Conservation (phyloP, 2,797 vertebrate genomes). For the Coregonus sp. region DNA sequence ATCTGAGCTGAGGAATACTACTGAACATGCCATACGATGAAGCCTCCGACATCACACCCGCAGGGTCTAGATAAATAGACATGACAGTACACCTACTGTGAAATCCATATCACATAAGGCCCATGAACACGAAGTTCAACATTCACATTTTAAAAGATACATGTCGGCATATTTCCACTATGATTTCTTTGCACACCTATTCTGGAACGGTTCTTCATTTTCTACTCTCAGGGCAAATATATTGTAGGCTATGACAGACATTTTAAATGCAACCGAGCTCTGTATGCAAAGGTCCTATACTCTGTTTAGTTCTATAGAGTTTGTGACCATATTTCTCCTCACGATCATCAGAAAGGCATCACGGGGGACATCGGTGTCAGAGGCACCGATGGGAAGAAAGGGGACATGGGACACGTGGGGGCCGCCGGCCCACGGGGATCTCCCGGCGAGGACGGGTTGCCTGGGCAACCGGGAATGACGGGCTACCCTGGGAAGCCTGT, state of each 20-base stretch:
- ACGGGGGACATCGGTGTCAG: constrained; percentile 69
- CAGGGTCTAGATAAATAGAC: constrained; percentile 53
- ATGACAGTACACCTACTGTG: background rate
- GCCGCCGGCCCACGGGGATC: constrained; percentile 71
- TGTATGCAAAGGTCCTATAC: background rate
- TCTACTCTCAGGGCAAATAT: background rate
- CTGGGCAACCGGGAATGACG: constrained; percentile 77
- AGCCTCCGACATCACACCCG: constrained; percentile 52
- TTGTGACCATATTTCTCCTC: background rate
- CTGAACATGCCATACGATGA: constrained; percentile 54
- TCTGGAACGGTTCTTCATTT: background rate
- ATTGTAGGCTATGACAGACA: background rate
- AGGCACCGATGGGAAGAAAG: constrained; percentile 76
- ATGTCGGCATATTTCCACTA: background rate
- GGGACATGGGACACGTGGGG: constrained; percentile 70
- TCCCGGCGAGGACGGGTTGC: constrained; percentile 74
- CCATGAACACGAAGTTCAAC: constrained; percentile 28
- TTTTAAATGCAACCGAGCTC: background rate
- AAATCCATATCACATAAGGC: background rate
- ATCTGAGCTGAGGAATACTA: constrained; percentile 50
- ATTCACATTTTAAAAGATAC: background rate
- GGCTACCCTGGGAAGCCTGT: constrained; percentile 83
- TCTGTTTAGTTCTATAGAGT: background rate
- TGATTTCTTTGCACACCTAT: background rate
- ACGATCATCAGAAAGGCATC: constrained; percentile 67